Conservation (phyloP, 2,797 vertebrate genomes). For the Otolemur crassicaudatus region DNA sequence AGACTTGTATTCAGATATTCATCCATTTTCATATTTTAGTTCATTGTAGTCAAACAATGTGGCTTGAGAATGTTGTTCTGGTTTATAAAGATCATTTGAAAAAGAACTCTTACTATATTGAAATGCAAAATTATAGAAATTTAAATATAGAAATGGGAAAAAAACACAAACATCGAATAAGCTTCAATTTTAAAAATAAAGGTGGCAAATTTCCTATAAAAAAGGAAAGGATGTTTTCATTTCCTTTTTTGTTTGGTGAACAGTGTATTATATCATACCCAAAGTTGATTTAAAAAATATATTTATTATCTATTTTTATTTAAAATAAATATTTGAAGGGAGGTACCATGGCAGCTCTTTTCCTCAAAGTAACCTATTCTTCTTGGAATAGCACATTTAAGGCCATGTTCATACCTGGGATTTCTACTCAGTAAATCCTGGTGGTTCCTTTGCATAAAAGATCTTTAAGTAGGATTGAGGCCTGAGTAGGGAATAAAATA, state of each 20-base stretch:
- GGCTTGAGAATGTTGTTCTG: conserved; percentile 54
- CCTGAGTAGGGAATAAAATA: conserved; percentile 46
- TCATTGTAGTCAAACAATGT: conserved; percentile 33
- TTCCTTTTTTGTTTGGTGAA: not conserved
- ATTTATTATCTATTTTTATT: not conserved
- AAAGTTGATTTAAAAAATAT: not conserved
- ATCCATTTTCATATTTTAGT: conserved; percentile 63
- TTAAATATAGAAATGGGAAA: conserved; percentile 30
- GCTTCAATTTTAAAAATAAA: conserved; percentile 50
- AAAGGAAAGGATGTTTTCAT: conserved; percentile 44
- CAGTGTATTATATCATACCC: conserved; percentile 35
- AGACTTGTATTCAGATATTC: conserved; percentile 16
- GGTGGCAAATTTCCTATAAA: conserved; percentile 59
- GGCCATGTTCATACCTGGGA: conserved; percentile 39
- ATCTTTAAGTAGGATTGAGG: conserved; percentile 37
- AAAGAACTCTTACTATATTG: conserved; percentile 36
- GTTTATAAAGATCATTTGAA: conserved; percentile 52
- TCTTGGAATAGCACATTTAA: not conserved
- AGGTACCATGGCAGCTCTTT: conserved; percentile 50
- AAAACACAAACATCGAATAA: not conserved
- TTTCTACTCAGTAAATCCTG: conserved; percentile 39
- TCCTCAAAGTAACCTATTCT: conserved; percentile 19
- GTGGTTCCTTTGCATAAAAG: not conserved
- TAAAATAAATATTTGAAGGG: conserved; percentile 49
- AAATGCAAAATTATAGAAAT: not conserved